Conservation (phyloP, 2,113 vertebrate genomes). For the Azemiops feae region DNA sequence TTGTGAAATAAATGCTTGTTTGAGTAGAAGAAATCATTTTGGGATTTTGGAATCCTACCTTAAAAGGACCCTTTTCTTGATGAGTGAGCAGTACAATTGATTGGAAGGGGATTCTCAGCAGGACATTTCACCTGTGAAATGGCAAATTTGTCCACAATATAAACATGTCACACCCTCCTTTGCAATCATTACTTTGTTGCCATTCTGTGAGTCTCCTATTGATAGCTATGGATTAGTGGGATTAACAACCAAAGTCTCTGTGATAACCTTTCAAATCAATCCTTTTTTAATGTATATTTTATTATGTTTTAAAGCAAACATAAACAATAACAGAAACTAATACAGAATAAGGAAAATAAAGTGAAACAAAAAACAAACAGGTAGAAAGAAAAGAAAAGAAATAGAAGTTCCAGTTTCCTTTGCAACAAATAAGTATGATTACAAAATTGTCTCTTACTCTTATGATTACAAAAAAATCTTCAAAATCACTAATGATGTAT, state of each 20-base stretch:
- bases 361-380: too few relatives aligned
- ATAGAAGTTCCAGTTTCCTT: not conserved
- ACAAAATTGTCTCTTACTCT: not conserved
- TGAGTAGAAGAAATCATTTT: not conserved
- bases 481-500: not conserved
- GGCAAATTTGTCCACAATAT: not conserved
- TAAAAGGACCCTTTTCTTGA: not conserved
- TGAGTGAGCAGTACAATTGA: not conserved
- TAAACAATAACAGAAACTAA: not conserved
- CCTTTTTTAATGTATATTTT: not conserved
- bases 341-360: not conserved
- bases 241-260: not conserved
- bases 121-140: not conserved
- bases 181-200: not conserved
- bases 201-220: not conserved
- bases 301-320: not conserved
- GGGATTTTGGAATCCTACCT: not conserved
- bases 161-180: not conserved
- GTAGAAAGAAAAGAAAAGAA: not conserved
- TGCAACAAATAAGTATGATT: not conserved
- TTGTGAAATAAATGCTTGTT: not conserved
- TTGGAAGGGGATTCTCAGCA: not conserved
- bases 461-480: not conserved
- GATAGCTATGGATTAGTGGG: not conserved
- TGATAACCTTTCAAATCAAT: not conserved